Evolutionary conservation across 2,888 invertebrate species (phyloP), one percentile per base, ranked within the genome.

Genomic region (Drosophila neonasuta): DNA sequence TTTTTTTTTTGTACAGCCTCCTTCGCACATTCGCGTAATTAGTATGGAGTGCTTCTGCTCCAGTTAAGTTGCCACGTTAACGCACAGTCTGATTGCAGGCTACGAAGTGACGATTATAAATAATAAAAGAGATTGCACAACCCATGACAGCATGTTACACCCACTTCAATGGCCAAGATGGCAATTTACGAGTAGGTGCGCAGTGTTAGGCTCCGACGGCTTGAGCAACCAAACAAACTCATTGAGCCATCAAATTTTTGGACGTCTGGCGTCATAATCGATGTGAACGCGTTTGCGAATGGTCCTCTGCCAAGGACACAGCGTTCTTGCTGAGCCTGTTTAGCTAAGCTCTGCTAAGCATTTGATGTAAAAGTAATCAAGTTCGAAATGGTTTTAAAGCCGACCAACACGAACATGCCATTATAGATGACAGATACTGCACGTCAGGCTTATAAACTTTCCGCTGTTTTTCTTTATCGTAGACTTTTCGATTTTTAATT

Each of bases 281-380:
- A 65, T 62, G 42, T 24, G 24, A 46, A 50, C 32, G 13, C 17
- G 36, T 51, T 48, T 46, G 13, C 24, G 6, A 39, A 9, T 30
- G 36, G 32, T 36, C 29, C 39, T 44, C 46, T 17, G 49, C 42
- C 58, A 59, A 56, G 70, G 44, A 24, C 39, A 39, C 17, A n/a
- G 32, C 7, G 3, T 15, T 6, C 34, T 55, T 6, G 36, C n/a
- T 32, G 10, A 30, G 20, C 13, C 11, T 54, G 20, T 44, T 52
- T 48, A 48, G 17, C 30, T 60, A 60, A 79, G 58, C 48, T n/a
- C 41, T 51, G 66, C 55, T 61, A 42, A 68, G 72, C 49, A 68
- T 60, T 70, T 32, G 29, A 54, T 75, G 66, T 48, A 50, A 70
- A 62, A 59, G 50, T 67, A 78, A 67, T 80, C 66, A 68, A 49